Evolutionary conservation across 1,140 invertebrate species (phyloP), one percentile per base, ranked within the genome.

Genomic region (Tetraneura akinire): DNA sequence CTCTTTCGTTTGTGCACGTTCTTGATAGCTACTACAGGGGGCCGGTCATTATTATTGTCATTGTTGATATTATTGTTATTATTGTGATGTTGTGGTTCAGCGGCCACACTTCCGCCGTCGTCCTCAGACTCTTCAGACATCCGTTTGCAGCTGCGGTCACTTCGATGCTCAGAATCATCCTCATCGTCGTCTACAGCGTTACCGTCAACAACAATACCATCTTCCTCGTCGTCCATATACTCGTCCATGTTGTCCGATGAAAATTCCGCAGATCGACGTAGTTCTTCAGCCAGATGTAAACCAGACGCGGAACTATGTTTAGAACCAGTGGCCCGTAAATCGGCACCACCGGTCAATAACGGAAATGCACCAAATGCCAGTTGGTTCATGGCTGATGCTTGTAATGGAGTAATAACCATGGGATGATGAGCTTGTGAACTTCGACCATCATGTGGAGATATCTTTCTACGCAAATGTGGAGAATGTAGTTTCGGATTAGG

Each of bases 401-500:
- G 89, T 82, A 92, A 90, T 3, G 91, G 91, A 57, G 92, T 91
- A 81, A 94, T 88, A 9, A 94, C 87, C 16, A 94, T 86, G 13
- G 92, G 93, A 45, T 62, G 55, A 85, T 94, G 94, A 21, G 92
- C 90, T 87, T 94, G 94, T 1, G 94, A 90, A 81, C 92, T 95
- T 82, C 95, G 89, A 0, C 96, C 95, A 83, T 97, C 95, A 83
- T 97, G 94, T 11, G 95, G 94, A 80, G 94, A 95, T 83, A 97
- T 96, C 87, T 97, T 96, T 83, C 96, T 87, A 60, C 96, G 87
- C 80, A 96, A 84, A 85, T 98, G 96, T 2, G 96, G 96, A 10
- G 94, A 98, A 86, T 99, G 98, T 8, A 99, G 87, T 86, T 99
- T 99, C 0, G 98, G 97, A 87, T 99, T 99, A 0, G 96, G 97